Evolutionary conservation across 2,113 vertebrate genomes (phyloP), one percentile per base, ranked within the genome.

Genomic region (Uropsilus gracilis): DNA sequence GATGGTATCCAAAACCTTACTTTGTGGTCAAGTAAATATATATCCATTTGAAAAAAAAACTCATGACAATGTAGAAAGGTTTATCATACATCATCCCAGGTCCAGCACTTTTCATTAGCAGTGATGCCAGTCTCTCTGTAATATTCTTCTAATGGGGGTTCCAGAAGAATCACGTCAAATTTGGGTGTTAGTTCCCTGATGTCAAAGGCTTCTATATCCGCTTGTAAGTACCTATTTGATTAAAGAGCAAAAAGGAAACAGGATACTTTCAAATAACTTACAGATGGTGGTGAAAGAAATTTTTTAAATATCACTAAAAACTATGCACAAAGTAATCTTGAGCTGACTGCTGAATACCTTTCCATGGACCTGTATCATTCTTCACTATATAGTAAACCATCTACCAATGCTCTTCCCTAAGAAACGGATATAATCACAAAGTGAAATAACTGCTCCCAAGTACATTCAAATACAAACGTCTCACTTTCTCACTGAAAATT

Each of bases 141-240:
- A 94, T 99, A 99, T 73, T 99, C 99, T 96, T 99, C 99, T 84
- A 99, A 83, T 0, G 99, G 99, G 12, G 99, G 99, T 90, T 99
- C 99, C 86, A 99, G 98, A 37, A 99, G 99, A 95, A 99, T 99
- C 82, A 99, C 99, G 95, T 99, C 99, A 96, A 99, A 99, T 97
- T 99, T 99, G 90, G 99, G 99, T 80, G 99, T 99, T 64, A 99
- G 94, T 69, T 99, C 99, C 96, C 99, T 98, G 91, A 99, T 98
- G 97, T 99, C 99, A 98, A 99, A 99, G 90, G 98, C 98, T 94
- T 99, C 99, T 72, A 99, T 98, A 90, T 99, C 99, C 72, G 99
- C 99, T 97, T 99, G 99, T 73, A 99, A 98, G 95, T 99, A 99
- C 99, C 99, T 99, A 90, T 95, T 95, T 20, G 16, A 96, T 97